Conservation (phyloP, 2,113 vertebrate genomes). For the human region GRCh38 chr1:57109501-57110000, state of each 20-base stretch:
- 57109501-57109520: neutral
- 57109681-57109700: neutral
- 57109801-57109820: neutral
- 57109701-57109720: neutral
- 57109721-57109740: neutral
- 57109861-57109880: conserved; percentile 57
- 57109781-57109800: neutral
- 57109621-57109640: neutral
- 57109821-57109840: conserved; percentile 46
- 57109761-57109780: neutral
- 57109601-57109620: neutral
- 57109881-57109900: conserved; percentile 60
- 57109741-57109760: neutral
- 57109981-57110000: neutral
- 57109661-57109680: accelerated
- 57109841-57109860: conserved; percentile 49
- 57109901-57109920: conserved; percentile 50
- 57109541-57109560: neutral
- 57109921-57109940: conserved; percentile 54
- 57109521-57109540: neutral
- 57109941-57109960: neutral
- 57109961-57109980: neutral
- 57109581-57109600: neutral
- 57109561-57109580: neutral
- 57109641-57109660: neutral